A percentile compares a stretch with the other conserved stretches of the same genome.
phyloP scores from a whole-genome alignment of 2,113 vertebrate genomes.

The Sardina pilchardus region DNA sequence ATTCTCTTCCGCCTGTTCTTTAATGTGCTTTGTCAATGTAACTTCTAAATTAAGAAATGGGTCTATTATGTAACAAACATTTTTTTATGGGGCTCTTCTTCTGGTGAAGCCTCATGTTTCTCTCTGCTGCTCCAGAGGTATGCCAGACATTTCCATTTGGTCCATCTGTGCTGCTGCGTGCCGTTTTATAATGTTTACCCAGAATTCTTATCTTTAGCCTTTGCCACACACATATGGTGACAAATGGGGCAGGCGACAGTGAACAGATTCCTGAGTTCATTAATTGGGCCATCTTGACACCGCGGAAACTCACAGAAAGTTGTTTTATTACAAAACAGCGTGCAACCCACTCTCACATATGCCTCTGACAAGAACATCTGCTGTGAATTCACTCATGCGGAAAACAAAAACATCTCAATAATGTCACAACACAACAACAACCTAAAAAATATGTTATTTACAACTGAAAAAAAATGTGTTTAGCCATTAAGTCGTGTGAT shows the following conservation, averaged over 20 bases:
- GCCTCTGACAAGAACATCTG: background rate
- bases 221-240: background rate
- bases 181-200: background rate
- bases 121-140: background rate
- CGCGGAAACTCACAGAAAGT: background rate
- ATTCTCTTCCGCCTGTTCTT: background rate
- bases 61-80: constrained; percentile 11
- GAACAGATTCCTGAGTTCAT: background rate
- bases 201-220: background rate
- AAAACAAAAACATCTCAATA: background rate
- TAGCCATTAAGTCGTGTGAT: background rate
- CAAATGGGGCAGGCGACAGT: background rate
- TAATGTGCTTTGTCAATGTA: constrained; percentile 4
- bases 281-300: background rate
- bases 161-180: background rate
- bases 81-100: background rate
- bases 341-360: background rate
- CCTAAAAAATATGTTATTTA: background rate
- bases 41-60: background rate
- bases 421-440: background rate
- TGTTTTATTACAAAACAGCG: background rate
- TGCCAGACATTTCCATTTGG: background rate
- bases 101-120: background rate
- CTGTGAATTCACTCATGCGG: background rate
- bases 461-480: background rate